These are phyloP conservation scores for Epinephelus lanceolatus DNA, from an alignment of 2,113 vertebrate genomes.

Conservation along the genomic window DNA sequence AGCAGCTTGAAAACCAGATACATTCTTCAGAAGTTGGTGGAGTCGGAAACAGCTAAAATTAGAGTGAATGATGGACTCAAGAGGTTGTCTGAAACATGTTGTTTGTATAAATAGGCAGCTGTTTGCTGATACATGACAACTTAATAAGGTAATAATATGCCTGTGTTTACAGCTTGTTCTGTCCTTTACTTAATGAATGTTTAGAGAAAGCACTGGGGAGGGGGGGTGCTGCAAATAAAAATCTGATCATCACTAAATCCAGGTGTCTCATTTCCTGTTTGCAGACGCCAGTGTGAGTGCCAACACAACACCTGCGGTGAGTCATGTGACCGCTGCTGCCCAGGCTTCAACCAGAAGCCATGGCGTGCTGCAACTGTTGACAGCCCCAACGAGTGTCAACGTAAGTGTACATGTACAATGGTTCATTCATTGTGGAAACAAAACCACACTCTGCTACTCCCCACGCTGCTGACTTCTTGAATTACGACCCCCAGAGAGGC, in stretches of 20 bases:
- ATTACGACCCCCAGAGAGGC: slow-evolving; percentile 40
- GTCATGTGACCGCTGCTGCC: slow-evolving; percentile 92
- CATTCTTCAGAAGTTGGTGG: not conserved
- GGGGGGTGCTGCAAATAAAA: not conserved
- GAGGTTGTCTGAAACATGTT: not conserved
- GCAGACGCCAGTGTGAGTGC: slow-evolving; percentile 91
- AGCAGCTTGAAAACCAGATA: not conserved
- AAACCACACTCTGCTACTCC: slow-evolving; percentile 15
- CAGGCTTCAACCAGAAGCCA: slow-evolving; percentile 89
- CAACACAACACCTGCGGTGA: slow-evolving; percentile 94
- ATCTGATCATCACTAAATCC: not conserved
- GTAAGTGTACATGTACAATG: slow-evolving; percentile 82
- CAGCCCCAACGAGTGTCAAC: slow-evolving; percentile 87
- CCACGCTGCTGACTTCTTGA: slow-evolving; percentile 44
- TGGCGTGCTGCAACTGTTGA: slow-evolving; percentile 88
- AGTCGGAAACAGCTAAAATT: not conserved
- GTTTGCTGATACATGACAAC: not conserved
- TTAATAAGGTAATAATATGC: slow-evolving; percentile 7
- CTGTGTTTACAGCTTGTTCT: slow-evolving; percentile 5
- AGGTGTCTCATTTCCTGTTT: slow-evolving; percentile 25
- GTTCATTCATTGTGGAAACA: slow-evolving; percentile 32
- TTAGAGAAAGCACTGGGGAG: not conserved
- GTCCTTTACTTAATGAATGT: not conserved
- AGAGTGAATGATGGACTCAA: not conserved
- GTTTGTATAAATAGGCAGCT: not conserved